phyloP scores from a whole-genome alignment of 2,113 vertebrate genomes.

The Arizona elegans region DNA sequence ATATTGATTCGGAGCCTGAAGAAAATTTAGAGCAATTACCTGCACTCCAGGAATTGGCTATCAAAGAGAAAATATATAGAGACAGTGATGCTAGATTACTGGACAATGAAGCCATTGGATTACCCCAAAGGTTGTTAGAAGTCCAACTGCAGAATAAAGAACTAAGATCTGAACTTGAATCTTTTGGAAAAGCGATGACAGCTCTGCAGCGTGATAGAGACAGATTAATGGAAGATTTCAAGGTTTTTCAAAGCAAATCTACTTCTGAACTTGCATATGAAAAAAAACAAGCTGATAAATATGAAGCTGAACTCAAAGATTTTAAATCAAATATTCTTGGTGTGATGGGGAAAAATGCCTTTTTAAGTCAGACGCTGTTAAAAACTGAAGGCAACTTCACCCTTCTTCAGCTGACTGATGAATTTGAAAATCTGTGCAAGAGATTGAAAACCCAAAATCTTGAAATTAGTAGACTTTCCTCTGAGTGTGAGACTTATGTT shows the following conservation, averaged over 20 bases:
- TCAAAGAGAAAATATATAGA: constrained; percentile 48
- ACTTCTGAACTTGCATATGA: constrained; percentile 68
- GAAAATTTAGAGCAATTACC: constrained; percentile 57
- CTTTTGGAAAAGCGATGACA: constrained; percentile 81
- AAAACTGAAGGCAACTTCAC: constrained; percentile 66
- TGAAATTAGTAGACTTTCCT: constrained; percentile 65
- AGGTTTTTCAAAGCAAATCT: constrained; percentile 70
- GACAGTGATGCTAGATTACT: constrained; percentile 48
- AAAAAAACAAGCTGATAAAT: constrained; percentile 61
- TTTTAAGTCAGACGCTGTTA: constrained; percentile 45
- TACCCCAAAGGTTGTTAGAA: constrained; percentile 61
- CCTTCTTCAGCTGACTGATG: constrained; percentile 56
- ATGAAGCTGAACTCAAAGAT: constrained; percentile 66
- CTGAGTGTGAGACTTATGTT: constrained; percentile 64
- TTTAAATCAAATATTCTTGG: constrained; percentile 54
- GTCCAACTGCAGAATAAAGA: constrained; percentile 65
- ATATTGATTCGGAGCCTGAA: neutral
- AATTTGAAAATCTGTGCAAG: constrained; percentile 68
- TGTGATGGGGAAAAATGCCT: constrained; percentile 64
- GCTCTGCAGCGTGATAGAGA: constrained; percentile 82
- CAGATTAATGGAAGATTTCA: constrained; percentile 79
- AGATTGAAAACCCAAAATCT: constrained; percentile 63
- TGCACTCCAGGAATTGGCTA: constrained; percentile 53
- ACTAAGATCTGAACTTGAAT: constrained; percentile 72
- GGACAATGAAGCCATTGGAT: constrained; percentile 54